phyloP scores from a whole-genome alignment of 2,113 vertebrate genomes.

The Oriolus oriolus region DNA sequence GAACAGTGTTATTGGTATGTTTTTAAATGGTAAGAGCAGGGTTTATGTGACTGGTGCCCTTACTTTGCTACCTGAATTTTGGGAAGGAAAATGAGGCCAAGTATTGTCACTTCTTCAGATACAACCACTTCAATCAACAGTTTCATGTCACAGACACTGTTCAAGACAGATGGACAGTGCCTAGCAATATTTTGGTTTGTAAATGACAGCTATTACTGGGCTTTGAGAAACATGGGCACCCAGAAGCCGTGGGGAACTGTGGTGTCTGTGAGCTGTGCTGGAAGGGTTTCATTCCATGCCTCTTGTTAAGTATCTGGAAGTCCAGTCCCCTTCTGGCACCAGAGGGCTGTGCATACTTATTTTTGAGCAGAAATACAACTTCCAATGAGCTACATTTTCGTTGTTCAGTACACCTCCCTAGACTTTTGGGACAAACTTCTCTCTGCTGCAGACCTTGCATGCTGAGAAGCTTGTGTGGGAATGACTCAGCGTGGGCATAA shows the following conservation, averaged over 20 bases:
- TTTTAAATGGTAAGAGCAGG: not conserved
- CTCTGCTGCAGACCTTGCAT: not conserved
- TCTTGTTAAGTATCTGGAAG: not conserved
- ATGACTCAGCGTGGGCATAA: not conserved
- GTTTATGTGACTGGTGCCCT: not conserved
- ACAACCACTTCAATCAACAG: not conserved
- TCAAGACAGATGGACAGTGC: not conserved
- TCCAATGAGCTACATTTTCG: not conserved
- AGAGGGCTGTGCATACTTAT: fast-evolving
- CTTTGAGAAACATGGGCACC: not conserved
- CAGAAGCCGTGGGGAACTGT: not conserved
- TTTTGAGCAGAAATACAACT: not conserved
- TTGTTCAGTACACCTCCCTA: not conserved
- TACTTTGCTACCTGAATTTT: not conserved
- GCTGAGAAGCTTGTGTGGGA: not conserved
- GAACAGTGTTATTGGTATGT: not conserved
- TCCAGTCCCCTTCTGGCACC: not conserved
- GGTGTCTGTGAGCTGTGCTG: not conserved
- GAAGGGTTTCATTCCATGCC: not conserved
- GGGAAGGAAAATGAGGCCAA: not conserved
- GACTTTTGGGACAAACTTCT: not conserved
- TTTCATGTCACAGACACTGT: not conserved
- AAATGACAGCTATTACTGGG: fast-evolving
- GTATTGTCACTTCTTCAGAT: not conserved
- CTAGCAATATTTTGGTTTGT: not conserved